Conservation (phyloP, 2,113 vertebrate species). For the Noturus placidus region DNA sequence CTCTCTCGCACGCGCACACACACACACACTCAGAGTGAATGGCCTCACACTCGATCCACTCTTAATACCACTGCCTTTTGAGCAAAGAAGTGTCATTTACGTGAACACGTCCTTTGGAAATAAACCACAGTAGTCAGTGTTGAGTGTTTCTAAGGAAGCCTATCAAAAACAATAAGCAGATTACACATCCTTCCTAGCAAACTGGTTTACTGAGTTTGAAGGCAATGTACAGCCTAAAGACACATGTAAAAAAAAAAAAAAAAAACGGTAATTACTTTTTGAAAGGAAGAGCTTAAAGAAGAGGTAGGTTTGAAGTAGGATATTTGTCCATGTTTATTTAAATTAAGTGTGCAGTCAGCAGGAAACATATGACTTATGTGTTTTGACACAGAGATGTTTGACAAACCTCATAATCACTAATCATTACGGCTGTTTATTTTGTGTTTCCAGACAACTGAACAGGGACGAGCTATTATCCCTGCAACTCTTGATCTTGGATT, state of each 20-base stretch:
- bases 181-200: background rate
- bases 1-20: background rate
- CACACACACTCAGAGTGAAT: background rate
- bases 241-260: no score
- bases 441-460: constrained; percentile 40
- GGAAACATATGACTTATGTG: background rate
- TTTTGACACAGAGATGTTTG: background rate
- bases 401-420: constrained; percentile 5
- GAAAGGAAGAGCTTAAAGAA: background rate
- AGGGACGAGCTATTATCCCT: background rate
- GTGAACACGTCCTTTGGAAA: background rate
- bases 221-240: background rate
- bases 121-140: background rate
- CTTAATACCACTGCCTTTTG: background rate
- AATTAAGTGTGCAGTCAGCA: background rate
- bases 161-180: background rate
- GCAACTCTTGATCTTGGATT: constrained; percentile 33
- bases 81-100: background rate
- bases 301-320: background rate
- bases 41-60: background rate
- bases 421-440: constrained; percentile 27
- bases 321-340: background rate
- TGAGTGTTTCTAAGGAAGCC: background rate
- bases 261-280: background rate
- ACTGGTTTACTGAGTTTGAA: background rate